Conservation (phyloP, 2,888 invertebrate species). For the Diaperis boleti region DNA sequence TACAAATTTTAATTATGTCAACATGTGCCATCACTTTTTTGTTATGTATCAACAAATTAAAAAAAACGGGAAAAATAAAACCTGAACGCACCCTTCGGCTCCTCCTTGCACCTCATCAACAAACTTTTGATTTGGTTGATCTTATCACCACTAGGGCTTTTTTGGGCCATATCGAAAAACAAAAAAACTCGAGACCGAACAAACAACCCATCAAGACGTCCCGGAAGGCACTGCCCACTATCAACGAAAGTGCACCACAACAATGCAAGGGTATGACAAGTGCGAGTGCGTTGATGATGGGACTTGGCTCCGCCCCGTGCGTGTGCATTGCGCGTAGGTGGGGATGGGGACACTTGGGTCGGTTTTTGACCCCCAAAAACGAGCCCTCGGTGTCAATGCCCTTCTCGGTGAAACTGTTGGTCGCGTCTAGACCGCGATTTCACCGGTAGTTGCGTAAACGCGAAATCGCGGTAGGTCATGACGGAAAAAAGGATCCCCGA, state of each 20-base stretch:
- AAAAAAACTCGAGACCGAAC: conserved; percentile 8
- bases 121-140: conserved; percentile 59
- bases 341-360: conserved; percentile 54
- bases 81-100: conserved; percentile 54
- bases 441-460: conserved; percentile 18
- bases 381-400: conserved; percentile 36
- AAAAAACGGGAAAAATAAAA: conserved; percentile 29
- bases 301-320: conserved; percentile 61
- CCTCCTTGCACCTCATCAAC: conserved; percentile 57
- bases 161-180: conserved; percentile 45
- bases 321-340: conserved; percentile 61
- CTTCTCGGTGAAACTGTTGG: conserved; percentile 15
- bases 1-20: no score
- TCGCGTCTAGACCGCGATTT: conserved; percentile 14
- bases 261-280: conserved; percentile 58
- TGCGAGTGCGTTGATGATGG: conserved; percentile 58
- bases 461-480: conserved; percentile 30
- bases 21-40: no score
- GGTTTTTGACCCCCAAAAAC: conserved; percentile 62
- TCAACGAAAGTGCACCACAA: conserved; percentile 46
- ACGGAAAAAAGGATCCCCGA: background rate
- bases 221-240: conserved; percentile 47
- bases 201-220: conserved; percentile 37
- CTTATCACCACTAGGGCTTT: conserved; percentile 42
- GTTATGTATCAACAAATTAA: conserved; percentile 22